These are phyloP conservation scores for Psilopsiagon aymara DNA, from an alignment of 2,113 vertebrate genomes.

Conservation along the genomic window DNA sequence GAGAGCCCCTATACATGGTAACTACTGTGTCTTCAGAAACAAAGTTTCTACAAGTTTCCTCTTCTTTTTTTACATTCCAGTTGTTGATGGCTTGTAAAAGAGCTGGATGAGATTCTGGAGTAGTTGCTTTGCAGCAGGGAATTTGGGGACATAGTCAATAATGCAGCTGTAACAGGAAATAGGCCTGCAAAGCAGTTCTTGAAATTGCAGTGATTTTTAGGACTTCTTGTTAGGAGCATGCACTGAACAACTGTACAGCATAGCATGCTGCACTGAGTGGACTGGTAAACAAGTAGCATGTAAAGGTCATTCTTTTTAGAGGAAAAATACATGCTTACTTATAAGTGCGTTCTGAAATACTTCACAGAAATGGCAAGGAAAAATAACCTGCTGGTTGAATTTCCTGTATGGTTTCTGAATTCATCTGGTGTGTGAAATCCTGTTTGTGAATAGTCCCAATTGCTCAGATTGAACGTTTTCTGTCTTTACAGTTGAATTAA, in stretches of 20 bases:
- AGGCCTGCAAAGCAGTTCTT: background rate
- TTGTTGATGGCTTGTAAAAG: background rate
- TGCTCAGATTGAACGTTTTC: background rate
- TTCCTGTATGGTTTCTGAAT: background rate
- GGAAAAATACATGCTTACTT: background rate
- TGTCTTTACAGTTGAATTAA: background rate
- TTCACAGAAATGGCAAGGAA: background rate
- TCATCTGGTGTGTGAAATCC: background rate
- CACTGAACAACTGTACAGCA: background rate
- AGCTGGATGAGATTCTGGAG: background rate
- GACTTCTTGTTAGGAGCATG: background rate
- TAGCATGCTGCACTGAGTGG: background rate
- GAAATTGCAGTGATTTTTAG: background rate
- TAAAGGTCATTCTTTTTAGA: background rate
- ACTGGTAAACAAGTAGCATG: background rate
- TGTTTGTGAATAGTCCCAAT: background rate
- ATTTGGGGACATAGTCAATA: background rate
- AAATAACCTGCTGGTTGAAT: background rate
- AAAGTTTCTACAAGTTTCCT: background rate
- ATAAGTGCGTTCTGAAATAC: background rate
- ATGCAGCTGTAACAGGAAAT: background rate
- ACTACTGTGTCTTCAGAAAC: background rate
- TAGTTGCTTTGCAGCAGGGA: background rate
- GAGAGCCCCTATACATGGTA: rapidly evolving
- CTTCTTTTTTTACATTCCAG: background rate